Evolutionary conservation across 2,888 invertebrate species (phyloP).

Genomic region (Platycnemis pennipes): DNA sequence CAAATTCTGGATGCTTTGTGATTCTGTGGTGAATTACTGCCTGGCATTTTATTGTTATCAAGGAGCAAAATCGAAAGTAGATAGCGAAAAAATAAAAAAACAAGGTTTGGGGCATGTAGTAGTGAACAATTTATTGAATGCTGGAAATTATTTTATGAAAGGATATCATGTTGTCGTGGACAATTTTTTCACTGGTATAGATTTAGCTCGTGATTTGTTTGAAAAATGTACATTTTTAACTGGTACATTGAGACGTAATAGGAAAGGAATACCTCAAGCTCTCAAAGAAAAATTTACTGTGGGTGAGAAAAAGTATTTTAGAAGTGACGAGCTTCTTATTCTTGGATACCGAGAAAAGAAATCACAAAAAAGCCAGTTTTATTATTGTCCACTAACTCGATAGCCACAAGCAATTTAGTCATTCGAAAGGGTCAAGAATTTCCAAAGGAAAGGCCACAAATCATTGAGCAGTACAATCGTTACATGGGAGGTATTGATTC

Average conservation of each 20-base stretch:
- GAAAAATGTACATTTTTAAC: conserved; percentile 13
- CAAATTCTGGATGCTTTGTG: conserved; percentile 75
- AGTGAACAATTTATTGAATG: conserved; percentile 35
- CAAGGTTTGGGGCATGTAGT: neutral
- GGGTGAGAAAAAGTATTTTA: conserved; percentile 12
- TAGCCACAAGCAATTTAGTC: neutral
- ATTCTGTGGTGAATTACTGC: conserved; percentile 74
- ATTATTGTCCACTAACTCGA: neutral
- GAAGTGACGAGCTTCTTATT: conserved; percentile 3
- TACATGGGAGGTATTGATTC: neutral
- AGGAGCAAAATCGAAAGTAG: too few relatives aligned
- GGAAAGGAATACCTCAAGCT: neutral
- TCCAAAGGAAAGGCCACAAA: too few relatives aligned
- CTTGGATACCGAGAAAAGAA: conserved; percentile 15
- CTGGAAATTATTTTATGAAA: conserved; percentile 22
- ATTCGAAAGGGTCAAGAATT: too few relatives aligned
- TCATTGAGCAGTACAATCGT: too few relatives aligned
- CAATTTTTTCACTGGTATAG: conserved; percentile 6
- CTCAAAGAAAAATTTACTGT: conserved; percentile 39
- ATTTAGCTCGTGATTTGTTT: conserved; percentile 30
- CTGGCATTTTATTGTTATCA: conserved; percentile 73
- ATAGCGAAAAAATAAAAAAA: neutral
- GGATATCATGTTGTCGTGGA: conserved; percentile 42
- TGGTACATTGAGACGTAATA: neutral
- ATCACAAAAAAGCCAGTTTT: neutral